Conservation (phyloP, 1,140 invertebrate genomes). For the Dendroctonus valens region DNA sequence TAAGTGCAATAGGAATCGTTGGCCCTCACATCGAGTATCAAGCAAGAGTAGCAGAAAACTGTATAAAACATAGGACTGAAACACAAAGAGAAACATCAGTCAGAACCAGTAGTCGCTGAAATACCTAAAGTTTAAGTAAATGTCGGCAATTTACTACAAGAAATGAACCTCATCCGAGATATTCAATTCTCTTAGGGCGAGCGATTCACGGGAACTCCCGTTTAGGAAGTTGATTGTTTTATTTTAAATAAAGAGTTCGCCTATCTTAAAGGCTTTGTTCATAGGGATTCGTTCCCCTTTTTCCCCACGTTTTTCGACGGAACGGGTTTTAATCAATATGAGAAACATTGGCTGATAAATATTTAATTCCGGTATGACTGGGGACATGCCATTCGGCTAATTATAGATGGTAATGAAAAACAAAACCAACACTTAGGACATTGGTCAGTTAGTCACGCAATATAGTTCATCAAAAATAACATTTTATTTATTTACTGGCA, state of each 20-base stretch:
- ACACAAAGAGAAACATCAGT: slow-evolving; percentile 47
- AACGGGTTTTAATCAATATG: slow-evolving; percentile 4
- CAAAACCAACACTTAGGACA: background rate
- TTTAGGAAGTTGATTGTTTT: slow-evolving; percentile 33
- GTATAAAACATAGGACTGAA: slow-evolving; percentile 36
- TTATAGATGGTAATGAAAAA: background rate
- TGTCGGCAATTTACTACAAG: slow-evolving; percentile 41
- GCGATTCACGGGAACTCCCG: slow-evolving; percentile 21
- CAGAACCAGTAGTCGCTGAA: slow-evolving; percentile 42
- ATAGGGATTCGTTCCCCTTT: slow-evolving; percentile 7
- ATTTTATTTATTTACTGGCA: too few species aligned
- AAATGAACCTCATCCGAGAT: slow-evolving; percentile 41
- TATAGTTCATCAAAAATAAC: background rate
- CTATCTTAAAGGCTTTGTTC: slow-evolving; percentile 25
- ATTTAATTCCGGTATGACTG: background rate
- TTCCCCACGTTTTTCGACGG: background rate
- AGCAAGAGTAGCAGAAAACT: slow-evolving; percentile 37
- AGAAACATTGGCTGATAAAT: slow-evolving; percentile 2
- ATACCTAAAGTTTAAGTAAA: slow-evolving; percentile 46
- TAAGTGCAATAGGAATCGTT: too few species aligned
- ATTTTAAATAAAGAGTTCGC: slow-evolving; percentile 33
- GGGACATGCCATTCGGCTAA: background rate
- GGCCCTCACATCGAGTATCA: slow-evolving; percentile 37
- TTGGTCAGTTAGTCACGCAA: background rate
- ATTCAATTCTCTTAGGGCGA: slow-evolving; percentile 39